phyloP scores from a whole-genome alignment of 2,113 vertebrate species.

The Anolis carolinensis region DNA sequence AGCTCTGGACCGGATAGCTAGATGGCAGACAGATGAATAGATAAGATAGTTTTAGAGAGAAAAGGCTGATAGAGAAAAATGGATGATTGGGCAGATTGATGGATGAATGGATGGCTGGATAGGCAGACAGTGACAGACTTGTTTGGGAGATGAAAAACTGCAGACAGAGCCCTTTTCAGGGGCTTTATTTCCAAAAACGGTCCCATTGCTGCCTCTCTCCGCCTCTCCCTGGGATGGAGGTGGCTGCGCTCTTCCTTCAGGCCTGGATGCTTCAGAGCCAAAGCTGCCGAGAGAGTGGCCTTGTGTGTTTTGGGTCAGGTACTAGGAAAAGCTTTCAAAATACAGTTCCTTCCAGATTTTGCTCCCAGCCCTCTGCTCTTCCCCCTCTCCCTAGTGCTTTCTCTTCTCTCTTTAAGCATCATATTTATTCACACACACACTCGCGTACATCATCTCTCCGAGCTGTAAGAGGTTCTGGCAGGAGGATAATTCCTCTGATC shows the following conservation, averaged over 20 bases:
- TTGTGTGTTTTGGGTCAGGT: background rate
- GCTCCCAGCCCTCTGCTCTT: background rate
- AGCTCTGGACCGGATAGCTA: no score
- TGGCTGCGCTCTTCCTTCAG: background rate
- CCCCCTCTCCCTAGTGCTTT: background rate
- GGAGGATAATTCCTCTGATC: background rate
- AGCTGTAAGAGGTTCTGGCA: no score
- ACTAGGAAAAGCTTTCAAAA: background rate
- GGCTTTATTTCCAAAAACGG: background rate
- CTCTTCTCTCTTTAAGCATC: background rate
- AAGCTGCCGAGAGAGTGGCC: background rate
- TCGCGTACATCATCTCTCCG: background rate
- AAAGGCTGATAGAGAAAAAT: background rate
- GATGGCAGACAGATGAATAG: no score
- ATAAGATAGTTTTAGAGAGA: no score
- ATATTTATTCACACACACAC: background rate
- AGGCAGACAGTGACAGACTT: background rate
- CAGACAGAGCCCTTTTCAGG: background rate
- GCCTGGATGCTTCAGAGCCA: background rate
- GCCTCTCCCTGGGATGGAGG: background rate
- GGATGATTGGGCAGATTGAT: no score
- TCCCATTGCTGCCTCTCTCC: background rate
- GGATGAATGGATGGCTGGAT: no score
- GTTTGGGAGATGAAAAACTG: background rate
- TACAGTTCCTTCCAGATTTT: background rate